Evolutionary conservation across 2,888 invertebrate species (phyloP).

Genomic region (Terebella lapidaria): DNA sequence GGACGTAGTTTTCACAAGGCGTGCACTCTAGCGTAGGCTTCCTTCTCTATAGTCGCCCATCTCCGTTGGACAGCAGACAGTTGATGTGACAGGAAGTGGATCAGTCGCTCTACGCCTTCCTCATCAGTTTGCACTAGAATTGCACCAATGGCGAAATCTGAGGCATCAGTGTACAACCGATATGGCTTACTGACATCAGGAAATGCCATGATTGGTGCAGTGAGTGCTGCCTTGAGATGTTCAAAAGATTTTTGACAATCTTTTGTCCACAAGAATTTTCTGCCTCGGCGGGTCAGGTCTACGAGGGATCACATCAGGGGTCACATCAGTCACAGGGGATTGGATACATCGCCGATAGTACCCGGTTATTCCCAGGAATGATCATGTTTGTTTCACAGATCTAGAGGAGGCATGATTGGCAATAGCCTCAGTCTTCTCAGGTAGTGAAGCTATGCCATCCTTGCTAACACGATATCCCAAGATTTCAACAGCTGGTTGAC

Average conservation of each 20-base stretch:
- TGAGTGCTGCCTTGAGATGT: neutral
- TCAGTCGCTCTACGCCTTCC: neutral
- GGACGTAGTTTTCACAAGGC: neutral
- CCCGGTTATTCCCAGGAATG: neutral
- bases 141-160: neutral
- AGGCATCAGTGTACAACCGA: neutral
- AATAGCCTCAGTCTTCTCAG: neutral
- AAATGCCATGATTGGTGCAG: neutral
- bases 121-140: neutral
- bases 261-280: neutral
- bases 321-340: neutral
- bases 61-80: neutral
- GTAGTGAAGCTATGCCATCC: neutral
- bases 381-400: neutral
- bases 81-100: neutral
- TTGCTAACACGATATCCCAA: neutral
- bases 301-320: too few relatives aligned
- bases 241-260: neutral
- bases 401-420: neutral
- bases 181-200: neutral
- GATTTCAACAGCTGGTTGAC: neutral
- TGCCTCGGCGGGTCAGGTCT: neutral
- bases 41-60: slow-evolving; percentile 3
- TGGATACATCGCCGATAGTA: neutral
- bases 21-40: neutral